These are phyloP conservation scores for Galeopterus variegatus DNA, from an alignment of 2,113 vertebrate genomes.

Conservation along the genomic window DNA sequence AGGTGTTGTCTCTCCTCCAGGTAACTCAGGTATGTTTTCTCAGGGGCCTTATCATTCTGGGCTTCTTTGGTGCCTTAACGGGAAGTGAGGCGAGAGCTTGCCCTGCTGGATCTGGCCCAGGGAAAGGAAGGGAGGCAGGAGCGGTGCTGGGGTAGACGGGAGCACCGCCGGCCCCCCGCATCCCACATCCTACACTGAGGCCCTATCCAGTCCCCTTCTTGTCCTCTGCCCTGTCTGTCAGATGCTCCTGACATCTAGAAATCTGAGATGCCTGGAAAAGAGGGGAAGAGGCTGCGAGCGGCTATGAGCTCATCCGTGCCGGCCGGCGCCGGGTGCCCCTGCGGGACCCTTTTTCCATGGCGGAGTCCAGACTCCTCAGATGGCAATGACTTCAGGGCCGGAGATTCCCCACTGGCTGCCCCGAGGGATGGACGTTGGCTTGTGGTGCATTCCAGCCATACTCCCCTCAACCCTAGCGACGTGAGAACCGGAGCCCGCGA, in stretches of 20 bases:
- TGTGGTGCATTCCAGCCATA: constrained; percentile 80
- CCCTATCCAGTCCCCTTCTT: neutral
- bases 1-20: neutral
- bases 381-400: constrained; percentile 79
- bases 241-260: constrained; percentile 70
- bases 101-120: neutral
- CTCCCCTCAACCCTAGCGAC: constrained; percentile 67
- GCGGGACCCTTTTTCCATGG: constrained; percentile 84
- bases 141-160: no score
- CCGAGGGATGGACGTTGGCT: constrained; percentile 75
- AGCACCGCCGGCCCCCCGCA: no score
- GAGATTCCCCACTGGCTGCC: constrained; percentile 80
- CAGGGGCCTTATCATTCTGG: neutral
- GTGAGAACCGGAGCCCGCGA: constrained; percentile 76
- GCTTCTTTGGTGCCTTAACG: neutral
- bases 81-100: neutral
- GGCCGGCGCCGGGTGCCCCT: constrained; percentile 76
- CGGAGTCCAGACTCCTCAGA: constrained; percentile 72
- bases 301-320: constrained; percentile 77
- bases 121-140: neutral
- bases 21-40: neutral
- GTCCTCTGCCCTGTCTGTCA: constrained; percentile 31
- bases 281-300: constrained; percentile 46
- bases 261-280: constrained; percentile 83
- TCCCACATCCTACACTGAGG: neutral